A percentile compares a stretch with the other conserved stretches of the same genome.
Evolutionary conservation across 2,888 invertebrate species (phyloP).

Genomic region (Orthosia gracilis): DNA sequence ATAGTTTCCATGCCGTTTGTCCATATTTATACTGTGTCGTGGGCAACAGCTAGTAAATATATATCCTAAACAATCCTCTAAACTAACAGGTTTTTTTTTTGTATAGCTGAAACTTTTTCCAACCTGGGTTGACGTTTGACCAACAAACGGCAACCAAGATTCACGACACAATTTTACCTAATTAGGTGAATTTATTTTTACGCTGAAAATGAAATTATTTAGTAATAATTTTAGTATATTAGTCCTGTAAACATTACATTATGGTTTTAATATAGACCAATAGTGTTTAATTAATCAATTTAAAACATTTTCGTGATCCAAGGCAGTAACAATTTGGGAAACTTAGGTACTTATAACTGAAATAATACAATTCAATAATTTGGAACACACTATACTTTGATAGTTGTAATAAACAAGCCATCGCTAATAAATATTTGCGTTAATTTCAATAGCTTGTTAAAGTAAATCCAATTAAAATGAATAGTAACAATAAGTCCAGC

Average conservation of each 20-base stretch:
- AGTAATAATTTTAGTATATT: conserved; percentile 8
- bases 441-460: conserved; percentile 25
- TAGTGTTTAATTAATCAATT: not conserved
- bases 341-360: too few species aligned
- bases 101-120: not conserved
- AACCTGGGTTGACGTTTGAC: not conserved
- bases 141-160: not conserved
- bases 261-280: not conserved
- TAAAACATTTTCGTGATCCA: not conserved
- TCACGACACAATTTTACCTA: conserved; percentile 28
- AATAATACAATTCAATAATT: not conserved
- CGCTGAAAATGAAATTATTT: conserved; percentile 3
- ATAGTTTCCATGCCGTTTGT: too few species aligned
- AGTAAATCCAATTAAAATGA: conserved; percentile 22
- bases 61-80: too few species aligned
- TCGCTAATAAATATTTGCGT: conserved; percentile 11
- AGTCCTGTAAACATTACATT: not conserved
- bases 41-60: too few species aligned
- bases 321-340: too few species aligned
- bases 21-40: too few species aligned
- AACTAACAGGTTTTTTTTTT: too few species aligned
- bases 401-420: conserved; percentile 3
- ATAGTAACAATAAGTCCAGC: conserved; percentile 20
- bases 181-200: conserved; percentile 37
- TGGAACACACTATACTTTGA: not conserved